phyloP scores from a whole-genome alignment of 2,797 vertebrate species.

The Stomatorhinus walkeri region DNA sequence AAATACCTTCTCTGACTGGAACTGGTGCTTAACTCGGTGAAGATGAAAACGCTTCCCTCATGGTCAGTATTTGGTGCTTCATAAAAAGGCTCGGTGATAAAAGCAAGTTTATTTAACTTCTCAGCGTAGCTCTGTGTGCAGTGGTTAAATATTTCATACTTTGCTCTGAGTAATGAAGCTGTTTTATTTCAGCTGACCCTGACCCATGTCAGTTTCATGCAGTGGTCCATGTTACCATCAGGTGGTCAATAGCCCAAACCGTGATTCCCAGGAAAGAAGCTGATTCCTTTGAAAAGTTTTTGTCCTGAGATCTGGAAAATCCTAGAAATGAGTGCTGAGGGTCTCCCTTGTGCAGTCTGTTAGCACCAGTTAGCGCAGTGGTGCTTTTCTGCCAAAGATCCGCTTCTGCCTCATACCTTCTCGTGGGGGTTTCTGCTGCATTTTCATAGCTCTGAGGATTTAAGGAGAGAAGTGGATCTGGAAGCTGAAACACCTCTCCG shows the following conservation, averaged over 20 bases:
- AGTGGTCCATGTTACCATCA: background rate
- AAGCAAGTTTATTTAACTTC: background rate
- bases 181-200: background rate
- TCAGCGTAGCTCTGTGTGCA: background rate
- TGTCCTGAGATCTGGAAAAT: background rate
- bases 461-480: background rate
- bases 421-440: background rate
- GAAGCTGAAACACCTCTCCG: background rate
- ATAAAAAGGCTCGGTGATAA: background rate
- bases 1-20: background rate
- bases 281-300: background rate
- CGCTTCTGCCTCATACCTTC: background rate
- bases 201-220: background rate
- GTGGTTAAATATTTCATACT: background rate
- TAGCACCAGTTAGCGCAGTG: background rate
- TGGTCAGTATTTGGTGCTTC: background rate
- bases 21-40: background rate
- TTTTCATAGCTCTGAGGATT: background rate
- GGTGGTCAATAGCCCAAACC: background rate
- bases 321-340: background rate
- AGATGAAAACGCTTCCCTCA: background rate
- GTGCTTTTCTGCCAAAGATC: background rate
- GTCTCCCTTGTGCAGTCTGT: background rate
- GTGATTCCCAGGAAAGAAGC: background rate
- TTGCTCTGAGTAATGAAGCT: background rate